These are phyloP conservation scores for Melipona beecheii DNA, from an alignment of 2,888 invertebrate genomes.

Conservation along the genomic window DNA sequence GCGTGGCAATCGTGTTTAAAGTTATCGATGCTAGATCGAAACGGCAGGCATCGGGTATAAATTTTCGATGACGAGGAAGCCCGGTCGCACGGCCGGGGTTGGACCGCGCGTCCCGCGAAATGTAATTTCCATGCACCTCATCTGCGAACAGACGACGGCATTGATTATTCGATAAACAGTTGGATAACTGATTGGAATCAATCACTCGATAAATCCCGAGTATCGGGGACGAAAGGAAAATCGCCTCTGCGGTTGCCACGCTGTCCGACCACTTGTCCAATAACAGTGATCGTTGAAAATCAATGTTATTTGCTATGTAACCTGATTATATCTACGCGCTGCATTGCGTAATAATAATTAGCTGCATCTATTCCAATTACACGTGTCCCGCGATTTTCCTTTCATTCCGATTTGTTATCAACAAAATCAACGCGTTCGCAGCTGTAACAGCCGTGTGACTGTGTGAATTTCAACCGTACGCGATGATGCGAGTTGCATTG, in stretches of 20 bases:
- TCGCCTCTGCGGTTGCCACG: slow-evolving; percentile 14
- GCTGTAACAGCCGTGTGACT: too few species aligned
- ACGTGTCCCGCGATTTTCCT: not conserved
- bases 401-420: not conserved
- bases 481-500: too few species aligned
- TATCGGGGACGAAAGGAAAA: slow-evolving; percentile 39
- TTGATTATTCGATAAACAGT: slow-evolving; percentile 56
- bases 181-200: slow-evolving; percentile 59
- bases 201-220: slow-evolving; percentile 49
- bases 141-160: slow-evolving; percentile 33
- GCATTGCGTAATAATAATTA: slow-evolving; percentile 32
- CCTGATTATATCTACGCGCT: slow-evolving; percentile 30
- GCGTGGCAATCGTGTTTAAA: not conserved
- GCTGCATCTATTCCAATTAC: not conserved
- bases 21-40: not conserved
- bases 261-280: slow-evolving; percentile 34
- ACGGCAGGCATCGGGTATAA: not conserved
- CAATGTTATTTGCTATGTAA: slow-evolving; percentile 36
- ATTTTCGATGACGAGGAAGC: not conserved
- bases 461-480: too few species aligned
- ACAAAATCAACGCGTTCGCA: not conserved
- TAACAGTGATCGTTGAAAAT: slow-evolving; percentile 45
- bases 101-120: slow-evolving; percentile 20
- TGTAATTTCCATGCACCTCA: slow-evolving; percentile 49
- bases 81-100: not conserved